These are phyloP conservation scores for Centropristis striata DNA, from an alignment of 2,113 vertebrate genomes.

Conservation along the genomic window DNA sequence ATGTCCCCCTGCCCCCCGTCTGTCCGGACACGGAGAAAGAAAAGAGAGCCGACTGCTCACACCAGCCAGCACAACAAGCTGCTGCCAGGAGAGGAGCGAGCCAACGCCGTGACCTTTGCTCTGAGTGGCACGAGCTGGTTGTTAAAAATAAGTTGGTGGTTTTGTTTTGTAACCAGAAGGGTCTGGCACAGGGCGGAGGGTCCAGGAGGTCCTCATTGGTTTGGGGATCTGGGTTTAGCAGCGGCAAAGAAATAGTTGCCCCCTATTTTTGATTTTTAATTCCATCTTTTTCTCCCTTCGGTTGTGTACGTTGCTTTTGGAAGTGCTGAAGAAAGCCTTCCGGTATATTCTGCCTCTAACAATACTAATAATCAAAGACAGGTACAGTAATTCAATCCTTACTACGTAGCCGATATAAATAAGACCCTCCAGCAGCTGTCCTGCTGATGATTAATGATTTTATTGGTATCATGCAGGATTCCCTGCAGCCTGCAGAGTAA, in stretches of 20 bases:
- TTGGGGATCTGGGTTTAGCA: slow-evolving; percentile 27
- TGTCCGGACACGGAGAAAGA: slow-evolving; percentile 14
- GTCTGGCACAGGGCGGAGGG: slow-evolving; percentile 29
- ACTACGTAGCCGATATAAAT: background rate
- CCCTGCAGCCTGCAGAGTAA: slow-evolving; percentile 8
- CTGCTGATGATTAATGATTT: background rate
- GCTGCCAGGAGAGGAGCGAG: slow-evolving; percentile 31
- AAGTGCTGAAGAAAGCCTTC: slow-evolving; percentile 10
- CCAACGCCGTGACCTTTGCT: slow-evolving; percentile 2
- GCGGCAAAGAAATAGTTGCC: slow-evolving; percentile 5
- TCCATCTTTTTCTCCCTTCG: slow-evolving; percentile 21
- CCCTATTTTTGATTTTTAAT: slow-evolving; percentile 31
- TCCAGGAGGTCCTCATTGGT: slow-evolving; percentile 5
- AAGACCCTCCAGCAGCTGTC: background rate
- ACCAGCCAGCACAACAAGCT: slow-evolving; percentile 30
- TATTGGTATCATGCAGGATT: background rate
- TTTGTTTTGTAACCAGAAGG: slow-evolving; percentile 41
- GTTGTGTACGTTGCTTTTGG: slow-evolving; percentile 6
- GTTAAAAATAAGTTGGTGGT: slow-evolving; percentile 28
- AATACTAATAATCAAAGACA: slow-evolving; percentile 40
- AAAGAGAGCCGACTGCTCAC: slow-evolving; percentile 37
- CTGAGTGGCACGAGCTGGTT: background rate
- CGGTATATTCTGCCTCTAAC: slow-evolving; percentile 41
- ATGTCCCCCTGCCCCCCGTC: slow-evolving; percentile 34
- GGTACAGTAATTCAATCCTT: slow-evolving; percentile 13